Evolutionary conservation across 2,113 vertebrate species (phyloP).

Genomic region (Cricetomys ansorgei): DNA sequence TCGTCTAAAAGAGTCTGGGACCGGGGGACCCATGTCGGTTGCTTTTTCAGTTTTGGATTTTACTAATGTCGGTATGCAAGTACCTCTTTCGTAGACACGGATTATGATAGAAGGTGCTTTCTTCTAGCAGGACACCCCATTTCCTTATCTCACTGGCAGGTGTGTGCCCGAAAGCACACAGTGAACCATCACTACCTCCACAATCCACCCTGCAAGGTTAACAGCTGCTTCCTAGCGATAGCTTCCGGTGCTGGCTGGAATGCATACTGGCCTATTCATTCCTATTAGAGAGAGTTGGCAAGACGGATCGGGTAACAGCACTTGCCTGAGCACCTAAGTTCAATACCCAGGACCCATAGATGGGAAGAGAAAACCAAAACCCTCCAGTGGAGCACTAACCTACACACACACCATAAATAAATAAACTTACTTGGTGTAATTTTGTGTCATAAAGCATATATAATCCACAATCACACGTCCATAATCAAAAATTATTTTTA

Average conservation of each 20-base stretch:
- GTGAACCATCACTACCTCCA: background rate
- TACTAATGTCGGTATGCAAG: background rate
- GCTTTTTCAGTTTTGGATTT: background rate
- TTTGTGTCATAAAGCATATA: background rate
- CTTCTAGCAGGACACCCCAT: background rate
- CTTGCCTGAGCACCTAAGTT: background rate
- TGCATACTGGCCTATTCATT: background rate
- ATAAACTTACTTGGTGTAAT: background rate
- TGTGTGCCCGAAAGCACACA: background rate
- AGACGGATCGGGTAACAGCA: background rate
- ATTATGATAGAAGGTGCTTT: background rate
- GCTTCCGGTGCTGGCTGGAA: background rate
- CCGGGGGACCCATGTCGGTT: background rate
- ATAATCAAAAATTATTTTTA: background rate
- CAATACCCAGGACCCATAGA: background rate
- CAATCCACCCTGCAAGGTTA: background rate
- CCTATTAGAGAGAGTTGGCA: background rate
- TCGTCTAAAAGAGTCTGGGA: background rate
- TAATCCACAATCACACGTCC: background rate
- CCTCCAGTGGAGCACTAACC: background rate
- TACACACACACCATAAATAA: background rate
- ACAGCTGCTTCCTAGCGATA: background rate
- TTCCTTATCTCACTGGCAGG: background rate
- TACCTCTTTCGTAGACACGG: background rate
- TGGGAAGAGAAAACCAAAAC: background rate